Conservation (phyloP, 2,888 invertebrate genomes). For the Polia nebulosa region DNA sequence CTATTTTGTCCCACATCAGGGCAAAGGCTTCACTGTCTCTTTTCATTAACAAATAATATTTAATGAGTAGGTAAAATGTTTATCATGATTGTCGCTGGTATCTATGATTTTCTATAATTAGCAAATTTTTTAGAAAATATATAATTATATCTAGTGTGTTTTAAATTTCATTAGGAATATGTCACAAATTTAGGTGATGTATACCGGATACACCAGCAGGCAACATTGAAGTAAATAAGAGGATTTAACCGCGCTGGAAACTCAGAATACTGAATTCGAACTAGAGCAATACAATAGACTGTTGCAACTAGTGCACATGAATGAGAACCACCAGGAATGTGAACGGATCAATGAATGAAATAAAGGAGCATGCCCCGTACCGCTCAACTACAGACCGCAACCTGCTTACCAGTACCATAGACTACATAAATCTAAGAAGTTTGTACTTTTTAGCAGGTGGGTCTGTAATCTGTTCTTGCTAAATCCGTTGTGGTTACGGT, state of each 20-base stretch:
- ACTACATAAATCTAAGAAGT: slow-evolving; percentile 6
- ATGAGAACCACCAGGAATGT: not conserved
- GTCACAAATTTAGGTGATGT: not conserved
- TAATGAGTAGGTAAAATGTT: too few species aligned
- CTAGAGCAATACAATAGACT: slow-evolving; percentile 3
- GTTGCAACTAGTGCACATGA: not conserved
- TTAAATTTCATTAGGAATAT: too few species aligned
- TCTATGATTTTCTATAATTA: too few species aligned
- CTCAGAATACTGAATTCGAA: not conserved
- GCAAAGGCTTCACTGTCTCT: too few species aligned
- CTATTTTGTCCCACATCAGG: too few species aligned
- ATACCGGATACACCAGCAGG: not conserved
- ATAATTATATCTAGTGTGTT: too few species aligned
- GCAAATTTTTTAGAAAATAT: too few species aligned
- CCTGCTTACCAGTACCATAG: not conserved
- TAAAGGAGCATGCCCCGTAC: not conserved
- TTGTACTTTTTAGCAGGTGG: slow-evolving; percentile 14
- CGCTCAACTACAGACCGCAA: not conserved
- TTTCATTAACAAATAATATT: too few species aligned
- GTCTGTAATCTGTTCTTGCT: slow-evolving; percentile 10
- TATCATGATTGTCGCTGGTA: too few species aligned
- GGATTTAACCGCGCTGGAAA: slow-evolving; percentile 1
- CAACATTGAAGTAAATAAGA: not conserved
- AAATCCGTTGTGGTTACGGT: slow-evolving; percentile 25
- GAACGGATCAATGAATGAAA: slow-evolving; percentile 10